Base-by-base conservation (phyloP, 1,140 invertebrate genomes). In the Brachionus rotundiformis region DNA sequence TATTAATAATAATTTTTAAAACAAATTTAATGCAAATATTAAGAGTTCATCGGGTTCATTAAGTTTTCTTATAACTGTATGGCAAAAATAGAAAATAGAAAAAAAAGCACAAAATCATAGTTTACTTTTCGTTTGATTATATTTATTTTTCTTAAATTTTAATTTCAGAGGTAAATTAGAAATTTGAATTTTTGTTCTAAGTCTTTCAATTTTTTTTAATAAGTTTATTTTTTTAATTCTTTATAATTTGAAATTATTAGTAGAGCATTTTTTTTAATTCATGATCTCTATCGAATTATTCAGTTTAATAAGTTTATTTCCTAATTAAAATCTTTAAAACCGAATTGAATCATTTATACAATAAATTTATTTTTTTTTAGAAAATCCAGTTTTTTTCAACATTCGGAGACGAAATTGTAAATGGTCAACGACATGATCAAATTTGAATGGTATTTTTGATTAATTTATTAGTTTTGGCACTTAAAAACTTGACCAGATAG, bases 21-120 rank as follows among this genome's bases (percentile, higher is more conserved):
- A 68, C 29, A 68, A 68, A 68, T 13, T 68, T 68, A 68, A 68
- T 68, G 63, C 63, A 68, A 68, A 29, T 41, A 68, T 68, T 6
- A 36, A 68, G 33, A 68, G 63, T 68, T 68, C 63, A 68, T 68
- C n/a, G 63, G 36, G 63, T 68, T 8, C n/a, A n/a, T n/a, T 33
- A 68, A 68, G 29, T 68, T 36, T 68, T 36, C 3, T 68, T 68
- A 36, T 33, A 63, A 27, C 29, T n/a, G 27, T 63, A 33, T 68
- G 29, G 63, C 4, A 36, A 19, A 36, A n/a, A n/a, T n/a, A n/a
- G n/a, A n/a, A 33, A 36, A 36, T 33, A 19, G 31, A 68, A 68
- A 68, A 68, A 36, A 68, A 54, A 54, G 19, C 47, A 54, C 47
- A 54, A 54, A 54, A 54, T 54, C 47, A 54, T 54, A 54, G 47